Evolutionary conservation across 30 jellyfish, hydroid and myxozoan species (phyloP), one percentile per base, ranked within the genome.

Genomic region (Pelagia noctiluca): DNA sequence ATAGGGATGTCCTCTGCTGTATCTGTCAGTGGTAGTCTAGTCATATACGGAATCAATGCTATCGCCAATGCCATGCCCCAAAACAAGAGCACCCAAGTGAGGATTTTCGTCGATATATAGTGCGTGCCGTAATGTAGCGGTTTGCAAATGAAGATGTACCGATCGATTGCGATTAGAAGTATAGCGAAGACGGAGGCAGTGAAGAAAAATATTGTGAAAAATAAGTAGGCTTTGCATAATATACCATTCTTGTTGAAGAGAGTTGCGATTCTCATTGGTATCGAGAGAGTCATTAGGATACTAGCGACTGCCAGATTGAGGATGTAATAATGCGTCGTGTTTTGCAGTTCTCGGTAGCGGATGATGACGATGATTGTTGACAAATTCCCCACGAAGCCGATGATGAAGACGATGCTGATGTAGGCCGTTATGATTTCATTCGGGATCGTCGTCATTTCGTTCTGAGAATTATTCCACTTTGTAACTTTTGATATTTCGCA

Each of bases 231-330:
- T 34, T 48, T 62, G 69, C 94, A 84, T 16, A 75, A 3, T 28
- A 47, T 65, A n/a, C 34, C 22, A 21, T 62, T 46, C 32, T 50
- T 30, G 23, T 73, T 25, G 26, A 71, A 84, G 25, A 70, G 7
- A 29, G 35, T 47, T 11, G 61, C 18, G 38, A 70, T 13, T 25
- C 77, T 52, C 23, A 57, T 13, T 3, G 94, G 76, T 22, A 88
- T 73, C 31, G 79, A 47, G 3, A 72, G 31, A n/a, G 87, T 71
- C 53, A 36, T n/a, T 2, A 84, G 65, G 1, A 84, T 69, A 42
- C 72, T 88, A 0, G 94, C 76, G 18, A 84, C 52, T 16, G 94
- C 94, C 25, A 84, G 42, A 71, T 84, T 84, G 10, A 84, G 73
- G 29, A 84, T 84, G 74, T 67, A 72, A 47, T 46, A 72, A 47